Evolutionary conservation across 2,888 invertebrate species (phyloP).

Genomic region (Eudasyphora cyanicolor): DNA sequence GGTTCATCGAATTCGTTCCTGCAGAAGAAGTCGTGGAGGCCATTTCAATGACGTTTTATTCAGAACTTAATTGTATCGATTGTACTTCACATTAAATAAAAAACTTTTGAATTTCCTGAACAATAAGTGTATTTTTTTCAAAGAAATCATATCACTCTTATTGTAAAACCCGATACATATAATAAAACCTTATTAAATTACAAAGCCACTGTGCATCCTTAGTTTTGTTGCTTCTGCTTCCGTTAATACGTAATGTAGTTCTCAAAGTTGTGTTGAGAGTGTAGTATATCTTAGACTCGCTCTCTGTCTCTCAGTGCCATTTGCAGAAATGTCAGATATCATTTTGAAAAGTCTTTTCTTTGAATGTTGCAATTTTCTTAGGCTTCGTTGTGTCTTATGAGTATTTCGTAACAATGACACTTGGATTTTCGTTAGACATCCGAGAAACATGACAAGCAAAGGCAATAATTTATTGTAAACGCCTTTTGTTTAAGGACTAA

Average conservation of each 20-base stretch:
- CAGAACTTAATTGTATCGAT: too few relatives aligned
- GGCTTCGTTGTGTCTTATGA: slow-evolving; percentile 60
- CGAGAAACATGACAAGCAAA: slow-evolving; percentile 74
- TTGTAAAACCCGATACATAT: too few relatives aligned
- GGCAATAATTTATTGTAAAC: slow-evolving; percentile 75
- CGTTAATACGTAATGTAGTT: slow-evolving; percentile 71
- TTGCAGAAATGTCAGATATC: slow-evolving; percentile 63
- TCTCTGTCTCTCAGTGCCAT: slow-evolving; percentile 49
- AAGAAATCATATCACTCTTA: too few relatives aligned
- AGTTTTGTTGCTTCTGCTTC: slow-evolving; percentile 68
- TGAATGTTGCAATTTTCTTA: slow-evolving; percentile 59
- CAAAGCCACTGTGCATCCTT: too few relatives aligned
- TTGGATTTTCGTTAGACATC: slow-evolving; percentile 74
- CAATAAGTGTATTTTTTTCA: too few relatives aligned
- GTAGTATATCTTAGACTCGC: slow-evolving; percentile 67
- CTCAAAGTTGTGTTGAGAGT: slow-evolving; percentile 76
- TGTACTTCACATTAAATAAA: too few relatives aligned
- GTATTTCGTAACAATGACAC: slow-evolving; percentile 75
- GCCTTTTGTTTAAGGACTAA: slow-evolving; percentile 58
- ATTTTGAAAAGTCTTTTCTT: slow-evolving; percentile 48
- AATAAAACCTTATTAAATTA: too few relatives aligned
- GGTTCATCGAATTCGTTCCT: too few relatives aligned
- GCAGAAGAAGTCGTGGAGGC: too few relatives aligned
- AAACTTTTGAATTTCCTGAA: too few relatives aligned
- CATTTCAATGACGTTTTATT: too few relatives aligned